phyloP scores from a whole-genome alignment of 2,113 vertebrate species.

The Lanius ludovicianus region DNA sequence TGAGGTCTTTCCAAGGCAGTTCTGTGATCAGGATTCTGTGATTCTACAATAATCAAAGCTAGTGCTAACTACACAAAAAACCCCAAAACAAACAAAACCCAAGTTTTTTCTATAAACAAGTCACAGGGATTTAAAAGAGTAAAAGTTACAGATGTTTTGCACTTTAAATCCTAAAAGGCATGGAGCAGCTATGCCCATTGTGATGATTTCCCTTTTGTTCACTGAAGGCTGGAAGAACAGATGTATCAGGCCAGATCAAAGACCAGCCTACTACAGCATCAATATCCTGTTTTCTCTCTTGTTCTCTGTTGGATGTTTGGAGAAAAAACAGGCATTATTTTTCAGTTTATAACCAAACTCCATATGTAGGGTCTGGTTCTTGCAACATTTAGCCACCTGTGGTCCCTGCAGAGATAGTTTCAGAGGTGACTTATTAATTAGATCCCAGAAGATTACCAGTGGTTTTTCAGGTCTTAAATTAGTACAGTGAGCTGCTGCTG shows the following conservation, averaged over 20 bases:
- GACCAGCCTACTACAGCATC: background rate
- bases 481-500: background rate
- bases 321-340: background rate
- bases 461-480: background rate
- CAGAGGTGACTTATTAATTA: background rate
- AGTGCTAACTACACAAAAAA: background rate
- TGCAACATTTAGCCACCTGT: background rate
- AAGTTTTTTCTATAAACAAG: background rate
- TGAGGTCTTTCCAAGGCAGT: background rate
- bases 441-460: background rate
- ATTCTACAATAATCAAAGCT: background rate
- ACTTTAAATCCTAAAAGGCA: background rate
- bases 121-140: background rate
- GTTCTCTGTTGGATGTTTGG: background rate
- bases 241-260: background rate
- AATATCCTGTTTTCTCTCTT: background rate
- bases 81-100: background rate
- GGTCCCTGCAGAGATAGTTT: background rate
- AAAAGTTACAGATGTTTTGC: background rate
- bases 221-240: background rate
- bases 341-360: background rate
- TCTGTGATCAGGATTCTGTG: too few relatives aligned
- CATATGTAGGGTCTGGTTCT: accelerated
- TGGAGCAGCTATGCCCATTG: accelerated
- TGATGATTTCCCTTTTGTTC: background rate